phyloP scores from a whole-genome alignment of 2,797 vertebrate genomes.

The Amblyraja radiata region DNA sequence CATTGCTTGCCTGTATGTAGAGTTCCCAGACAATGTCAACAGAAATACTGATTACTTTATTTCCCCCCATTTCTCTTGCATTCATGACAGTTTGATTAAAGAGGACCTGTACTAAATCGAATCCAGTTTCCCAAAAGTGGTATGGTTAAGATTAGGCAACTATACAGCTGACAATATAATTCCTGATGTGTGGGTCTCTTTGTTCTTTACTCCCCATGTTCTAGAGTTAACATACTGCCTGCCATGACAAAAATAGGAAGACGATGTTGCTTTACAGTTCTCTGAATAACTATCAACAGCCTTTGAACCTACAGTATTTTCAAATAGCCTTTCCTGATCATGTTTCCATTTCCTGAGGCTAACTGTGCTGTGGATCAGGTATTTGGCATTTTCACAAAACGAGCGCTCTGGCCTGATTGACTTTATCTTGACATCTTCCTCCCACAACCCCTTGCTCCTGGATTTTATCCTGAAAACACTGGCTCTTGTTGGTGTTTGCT shows the following conservation, averaged over 20 bases:
- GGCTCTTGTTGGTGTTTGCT: background rate
- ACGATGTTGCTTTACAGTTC: background rate
- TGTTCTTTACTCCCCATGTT: background rate
- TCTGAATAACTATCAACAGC: background rate
- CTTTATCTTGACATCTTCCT: background rate
- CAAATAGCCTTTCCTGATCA: background rate
- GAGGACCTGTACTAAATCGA: background rate
- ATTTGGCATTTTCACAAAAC: background rate
- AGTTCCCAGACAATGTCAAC: background rate
- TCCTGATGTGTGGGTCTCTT: no score
- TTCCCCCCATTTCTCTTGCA: background rate
- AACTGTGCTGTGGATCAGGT: background rate
- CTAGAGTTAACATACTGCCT: background rate
- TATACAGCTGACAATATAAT: background rate
- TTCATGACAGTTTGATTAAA: background rate
- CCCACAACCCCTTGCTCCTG: background rate
- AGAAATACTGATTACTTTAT: background rate
- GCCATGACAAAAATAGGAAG: background rate
- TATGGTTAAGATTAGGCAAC: background rate
- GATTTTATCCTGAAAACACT: conserved; percentile 1
- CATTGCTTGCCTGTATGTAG: background rate
- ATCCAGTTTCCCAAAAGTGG: background rate
- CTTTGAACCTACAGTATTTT: background rate
- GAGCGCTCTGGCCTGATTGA: background rate
- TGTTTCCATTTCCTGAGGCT: background rate